phyloP scores from a whole-genome alignment of 2,113 vertebrate species.

The Platanista minor region DNA sequence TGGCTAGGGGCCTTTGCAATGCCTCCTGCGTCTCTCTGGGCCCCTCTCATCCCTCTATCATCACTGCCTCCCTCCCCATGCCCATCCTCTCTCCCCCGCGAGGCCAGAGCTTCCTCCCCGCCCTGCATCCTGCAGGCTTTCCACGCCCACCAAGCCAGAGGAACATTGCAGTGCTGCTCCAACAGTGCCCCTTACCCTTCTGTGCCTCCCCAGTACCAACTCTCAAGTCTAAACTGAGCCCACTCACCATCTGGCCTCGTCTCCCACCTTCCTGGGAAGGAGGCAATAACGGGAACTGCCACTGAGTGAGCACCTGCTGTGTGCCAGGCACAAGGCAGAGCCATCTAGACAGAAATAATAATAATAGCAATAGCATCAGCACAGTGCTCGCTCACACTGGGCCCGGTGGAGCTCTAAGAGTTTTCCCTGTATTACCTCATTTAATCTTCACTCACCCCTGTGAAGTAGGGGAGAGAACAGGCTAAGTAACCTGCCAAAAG shows the following conservation, averaged over 20 bases:
- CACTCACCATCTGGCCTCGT: background rate
- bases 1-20: background rate
- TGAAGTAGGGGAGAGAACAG: background rate
- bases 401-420: fast-evolving
- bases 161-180: background rate
- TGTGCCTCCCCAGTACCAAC: background rate
- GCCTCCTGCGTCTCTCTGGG: background rate
- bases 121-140: background rate
- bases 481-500: background rate
- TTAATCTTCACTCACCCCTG: background rate
- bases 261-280: background rate
- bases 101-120: background rate
- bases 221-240: background rate
- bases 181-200: background rate
- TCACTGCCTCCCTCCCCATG: background rate
- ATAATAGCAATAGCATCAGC: background rate
- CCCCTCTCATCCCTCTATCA: background rate
- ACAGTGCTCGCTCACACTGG: background rate
- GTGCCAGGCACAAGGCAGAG: background rate
- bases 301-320: fast-evolving
- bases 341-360: background rate
- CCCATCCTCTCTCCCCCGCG: background rate
- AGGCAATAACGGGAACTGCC: background rate
- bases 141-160: background rate
- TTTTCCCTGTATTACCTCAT: background rate